phyloP scores from a whole-genome alignment of 1,140 invertebrate species.

The Lepidurus apus region DNA sequence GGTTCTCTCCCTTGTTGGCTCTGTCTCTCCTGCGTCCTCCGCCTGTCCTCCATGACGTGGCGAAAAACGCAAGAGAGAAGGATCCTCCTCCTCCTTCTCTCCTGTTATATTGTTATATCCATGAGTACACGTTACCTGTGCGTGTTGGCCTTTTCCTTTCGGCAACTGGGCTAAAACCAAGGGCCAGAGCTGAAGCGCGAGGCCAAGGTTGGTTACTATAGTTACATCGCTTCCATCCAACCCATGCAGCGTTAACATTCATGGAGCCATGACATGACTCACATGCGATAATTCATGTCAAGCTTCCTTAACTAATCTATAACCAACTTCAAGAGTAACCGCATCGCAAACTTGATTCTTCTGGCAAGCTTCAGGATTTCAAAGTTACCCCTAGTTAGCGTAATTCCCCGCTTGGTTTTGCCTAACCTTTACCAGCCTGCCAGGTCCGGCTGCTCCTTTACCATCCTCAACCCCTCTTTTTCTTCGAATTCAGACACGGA shows the following conservation, averaged over 20 bases:
- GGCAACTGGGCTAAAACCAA: not conserved
- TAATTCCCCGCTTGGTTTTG: not conserved
- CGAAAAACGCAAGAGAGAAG: not conserved
- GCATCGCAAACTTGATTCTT: too few species aligned
- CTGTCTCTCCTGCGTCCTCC: not conserved
- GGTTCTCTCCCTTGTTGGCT: not conserved
- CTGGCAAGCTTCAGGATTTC: not conserved
- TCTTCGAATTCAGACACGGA: not conserved
- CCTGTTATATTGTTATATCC: not conserved
- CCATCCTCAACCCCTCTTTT: not conserved
- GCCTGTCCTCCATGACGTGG: not conserved
- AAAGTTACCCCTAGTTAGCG: not conserved
- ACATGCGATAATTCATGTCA: not conserved
- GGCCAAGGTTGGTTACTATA: conserved; percentile 18
- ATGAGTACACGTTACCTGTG: not conserved
- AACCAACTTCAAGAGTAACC: not conserved
- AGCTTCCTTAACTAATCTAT: not conserved
- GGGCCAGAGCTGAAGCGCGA: not conserved
- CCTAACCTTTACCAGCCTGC: not conserved
- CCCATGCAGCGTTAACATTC: conserved; percentile 6
- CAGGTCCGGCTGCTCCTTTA: not conserved
- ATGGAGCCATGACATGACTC: not conserved
- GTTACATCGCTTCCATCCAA: not conserved
- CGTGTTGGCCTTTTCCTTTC: conserved; percentile 9
- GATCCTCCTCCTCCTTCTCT: not conserved